A percentile compares a stretch with the other conserved stretches of the same genome.
Evolutionary conservation across 2,797 vertebrate genomes (phyloP).

Genomic region (Cyprinella venusta): DNA sequence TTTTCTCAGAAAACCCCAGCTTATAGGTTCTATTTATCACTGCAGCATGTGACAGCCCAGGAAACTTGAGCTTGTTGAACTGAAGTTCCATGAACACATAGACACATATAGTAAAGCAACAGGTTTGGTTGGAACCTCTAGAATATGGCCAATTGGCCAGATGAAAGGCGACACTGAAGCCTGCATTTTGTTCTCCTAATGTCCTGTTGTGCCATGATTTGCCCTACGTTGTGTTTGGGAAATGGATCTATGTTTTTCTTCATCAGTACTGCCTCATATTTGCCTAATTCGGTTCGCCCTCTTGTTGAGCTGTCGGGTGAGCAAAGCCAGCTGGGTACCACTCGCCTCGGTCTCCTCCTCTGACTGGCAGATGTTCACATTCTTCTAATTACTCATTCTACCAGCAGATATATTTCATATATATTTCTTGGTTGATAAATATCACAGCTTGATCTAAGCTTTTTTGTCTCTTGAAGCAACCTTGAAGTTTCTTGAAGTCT

Average conservation of each 20-base stretch:
- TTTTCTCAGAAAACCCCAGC: background rate
- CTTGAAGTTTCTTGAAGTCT: background rate
- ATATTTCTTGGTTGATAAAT: background rate
- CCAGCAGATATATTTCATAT: slow-evolving; percentile 18
- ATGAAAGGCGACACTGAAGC: background rate
- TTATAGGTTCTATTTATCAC: background rate
- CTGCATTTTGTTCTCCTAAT: slow-evolving; percentile 7
- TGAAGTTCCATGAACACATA: background rate
- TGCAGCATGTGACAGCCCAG: background rate
- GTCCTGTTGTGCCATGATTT: background rate
- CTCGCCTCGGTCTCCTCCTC: background rate
- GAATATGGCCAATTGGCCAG: background rate
- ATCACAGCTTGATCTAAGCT: slow-evolving; percentile 3
- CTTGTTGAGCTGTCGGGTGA: slow-evolving; percentile 22
- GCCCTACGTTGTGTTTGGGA: background rate
- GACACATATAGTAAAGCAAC: background rate
- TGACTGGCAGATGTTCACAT: slow-evolving; percentile 30
- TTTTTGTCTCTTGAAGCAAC: background rate
- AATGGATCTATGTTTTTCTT: slow-evolving; percentile 22
- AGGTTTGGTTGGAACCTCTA: background rate
- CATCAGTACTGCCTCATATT: slow-evolving; percentile 22
- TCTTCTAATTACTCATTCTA: slow-evolving; percentile 27
- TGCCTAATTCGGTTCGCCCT: slow-evolving; percentile 30
- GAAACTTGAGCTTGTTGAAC: slow-evolving; percentile 24
- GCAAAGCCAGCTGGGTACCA: slow-evolving; percentile 15